Conservation (phyloP, 2,113 vertebrate genomes). For the Urocynchramus pylzowi region DNA sequence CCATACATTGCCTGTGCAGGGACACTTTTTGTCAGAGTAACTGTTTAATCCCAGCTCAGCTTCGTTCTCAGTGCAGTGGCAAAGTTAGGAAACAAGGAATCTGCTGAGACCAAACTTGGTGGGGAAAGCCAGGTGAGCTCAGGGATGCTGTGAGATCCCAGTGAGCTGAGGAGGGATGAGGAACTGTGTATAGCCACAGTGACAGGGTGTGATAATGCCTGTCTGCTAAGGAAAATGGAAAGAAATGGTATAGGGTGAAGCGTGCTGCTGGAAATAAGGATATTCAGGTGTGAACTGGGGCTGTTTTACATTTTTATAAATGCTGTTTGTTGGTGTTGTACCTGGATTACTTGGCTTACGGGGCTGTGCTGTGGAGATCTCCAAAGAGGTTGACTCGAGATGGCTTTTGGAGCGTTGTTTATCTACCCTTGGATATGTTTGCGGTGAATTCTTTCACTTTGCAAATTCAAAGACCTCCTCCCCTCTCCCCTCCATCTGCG, state of each 20-base stretch:
- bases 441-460: neutral
- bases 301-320: neutral
- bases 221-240: neutral
- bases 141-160: neutral
- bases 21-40: neutral
- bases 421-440: neutral
- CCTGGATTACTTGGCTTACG: neutral
- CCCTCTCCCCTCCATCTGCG: neutral
- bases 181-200: neutral
- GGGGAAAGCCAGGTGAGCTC: neutral
- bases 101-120: neutral
- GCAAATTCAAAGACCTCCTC: neutral
- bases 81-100: neutral
- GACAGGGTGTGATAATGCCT: neutral
- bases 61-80: neutral
- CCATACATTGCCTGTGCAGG: accelerated
- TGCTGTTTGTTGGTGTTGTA: neutral
- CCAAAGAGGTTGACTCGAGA: neutral
- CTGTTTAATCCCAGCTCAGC: neutral
- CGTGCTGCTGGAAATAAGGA: neutral
- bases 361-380: neutral
- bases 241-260: neutral
- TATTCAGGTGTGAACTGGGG: neutral
- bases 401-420: neutral
- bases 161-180: neutral